Percentiles rank a stretch among this genome's conserved stretches.
These are phyloP conservation scores for Orientallactaga sibirica DNA, from an alignment of 2,797 vertebrate species.

Conservation along the genomic window DNA sequence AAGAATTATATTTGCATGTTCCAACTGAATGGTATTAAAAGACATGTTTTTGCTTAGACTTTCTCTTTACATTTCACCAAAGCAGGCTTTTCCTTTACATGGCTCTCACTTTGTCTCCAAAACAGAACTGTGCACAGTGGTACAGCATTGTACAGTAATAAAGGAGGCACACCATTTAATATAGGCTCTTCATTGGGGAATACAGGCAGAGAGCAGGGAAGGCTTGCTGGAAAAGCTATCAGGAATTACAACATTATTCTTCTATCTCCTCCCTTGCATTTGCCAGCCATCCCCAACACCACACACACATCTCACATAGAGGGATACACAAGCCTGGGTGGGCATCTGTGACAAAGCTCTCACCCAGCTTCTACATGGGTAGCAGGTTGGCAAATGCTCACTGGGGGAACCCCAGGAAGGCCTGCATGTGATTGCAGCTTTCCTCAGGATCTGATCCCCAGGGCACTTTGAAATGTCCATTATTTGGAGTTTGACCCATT, in stretches of 20 bases:
- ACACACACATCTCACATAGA: neutral
- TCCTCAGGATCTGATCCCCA: neutral
- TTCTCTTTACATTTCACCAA: constrained; percentile 18
- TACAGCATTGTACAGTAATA: neutral
- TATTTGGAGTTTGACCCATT: neutral
- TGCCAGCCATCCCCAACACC: neutral
- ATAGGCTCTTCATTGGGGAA: neutral
- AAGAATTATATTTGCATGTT: no score
- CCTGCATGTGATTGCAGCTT: neutral
- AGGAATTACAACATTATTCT: neutral
- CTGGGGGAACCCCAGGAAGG: neutral
- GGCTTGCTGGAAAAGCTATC: neutral
- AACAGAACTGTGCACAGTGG: constrained; percentile 24
- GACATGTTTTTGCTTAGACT: neutral
- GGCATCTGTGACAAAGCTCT: neutral
- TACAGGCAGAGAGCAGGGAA: accelerated
- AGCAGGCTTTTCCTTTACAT: neutral
- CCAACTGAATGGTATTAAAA: neutral
- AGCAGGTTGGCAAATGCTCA: neutral
- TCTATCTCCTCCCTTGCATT: neutral
- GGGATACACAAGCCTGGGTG: neutral
- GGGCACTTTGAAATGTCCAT: neutral
- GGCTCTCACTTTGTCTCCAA: constrained; percentile 23
- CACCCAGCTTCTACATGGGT: neutral
- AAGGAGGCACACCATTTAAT: neutral